These are phyloP conservation scores for Atethmia centrago DNA, from an alignment of 2,888 invertebrate species.

Conservation along the genomic window DNA sequence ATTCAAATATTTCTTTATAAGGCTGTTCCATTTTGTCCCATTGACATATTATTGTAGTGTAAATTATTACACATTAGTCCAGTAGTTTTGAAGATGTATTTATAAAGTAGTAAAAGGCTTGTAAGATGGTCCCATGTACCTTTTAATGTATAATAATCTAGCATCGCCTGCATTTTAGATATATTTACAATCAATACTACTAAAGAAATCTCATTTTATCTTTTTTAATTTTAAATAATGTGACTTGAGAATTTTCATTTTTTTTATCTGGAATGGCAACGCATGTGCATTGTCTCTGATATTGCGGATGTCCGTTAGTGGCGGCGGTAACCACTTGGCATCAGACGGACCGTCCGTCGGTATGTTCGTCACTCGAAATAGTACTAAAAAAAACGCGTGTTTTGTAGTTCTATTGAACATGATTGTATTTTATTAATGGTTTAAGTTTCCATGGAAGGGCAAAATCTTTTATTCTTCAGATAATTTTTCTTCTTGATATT, in stretches of 20 bases:
- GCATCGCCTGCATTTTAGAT: slow-evolving; percentile 67
- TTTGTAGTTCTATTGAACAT: background rate
- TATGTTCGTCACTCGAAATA: background rate
- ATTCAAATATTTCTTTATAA: slow-evolving; percentile 6
- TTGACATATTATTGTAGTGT: slow-evolving; percentile 11
- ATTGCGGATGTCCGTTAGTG: background rate
- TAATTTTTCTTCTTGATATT: background rate
- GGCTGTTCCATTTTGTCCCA: slow-evolving; percentile 1
- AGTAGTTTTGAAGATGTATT: slow-evolving; percentile 43
- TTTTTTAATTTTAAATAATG: background rate
- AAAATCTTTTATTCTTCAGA: background rate
- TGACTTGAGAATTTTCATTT: background rate
- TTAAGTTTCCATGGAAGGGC: background rate
- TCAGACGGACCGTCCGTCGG: too few relatives aligned
- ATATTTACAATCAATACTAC: slow-evolving; percentile 58
- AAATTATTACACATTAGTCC: slow-evolving; percentile 17
- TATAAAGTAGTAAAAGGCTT: slow-evolving; percentile 68
- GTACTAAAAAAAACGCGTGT: background rate
- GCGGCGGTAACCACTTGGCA: background rate
- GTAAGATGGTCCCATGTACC: slow-evolving; percentile 63
- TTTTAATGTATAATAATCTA: slow-evolving; percentile 50
- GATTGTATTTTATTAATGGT: background rate
- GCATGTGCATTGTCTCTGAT: too few relatives aligned
- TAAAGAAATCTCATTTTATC: background rate
- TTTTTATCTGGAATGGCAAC: background rate